These are phyloP conservation scores for Campylomormyrus numenius DNA, from an alignment of 2,113 vertebrate genomes.

Conservation along the genomic window DNA sequence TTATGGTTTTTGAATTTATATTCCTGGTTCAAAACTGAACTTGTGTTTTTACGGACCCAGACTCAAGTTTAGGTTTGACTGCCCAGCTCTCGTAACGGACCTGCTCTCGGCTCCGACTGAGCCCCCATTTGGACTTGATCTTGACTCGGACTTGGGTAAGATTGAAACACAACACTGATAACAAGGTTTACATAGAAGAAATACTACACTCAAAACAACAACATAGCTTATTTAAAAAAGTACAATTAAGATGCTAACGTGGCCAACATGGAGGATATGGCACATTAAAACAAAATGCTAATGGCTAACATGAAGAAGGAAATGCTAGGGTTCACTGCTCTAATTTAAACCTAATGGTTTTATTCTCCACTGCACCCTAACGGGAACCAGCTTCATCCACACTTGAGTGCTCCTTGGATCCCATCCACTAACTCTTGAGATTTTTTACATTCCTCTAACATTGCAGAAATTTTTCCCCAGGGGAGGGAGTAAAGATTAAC, in stretches of 20 bases:
- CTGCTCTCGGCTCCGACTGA: background rate
- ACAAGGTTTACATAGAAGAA: background rate
- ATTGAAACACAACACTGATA: background rate
- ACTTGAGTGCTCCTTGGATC: slow-evolving; percentile 13
- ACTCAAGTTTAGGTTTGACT: background rate
- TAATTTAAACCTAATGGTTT: background rate
- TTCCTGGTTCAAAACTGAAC: background rate
- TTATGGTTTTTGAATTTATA: background rate
- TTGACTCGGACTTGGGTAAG: background rate
- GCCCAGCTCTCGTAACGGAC: background rate
- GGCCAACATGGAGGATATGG: background rate
- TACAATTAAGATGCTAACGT: background rate
- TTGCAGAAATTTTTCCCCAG: background rate
- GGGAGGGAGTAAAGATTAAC: slow-evolving; percentile 4
- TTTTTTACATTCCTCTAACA: slow-evolving; percentile 25
- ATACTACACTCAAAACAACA: background rate
- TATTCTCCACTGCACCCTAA: background rate
- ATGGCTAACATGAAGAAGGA: background rate
- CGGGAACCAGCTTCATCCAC: slow-evolving; percentile 7
- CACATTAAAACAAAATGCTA: background rate
- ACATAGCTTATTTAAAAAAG: background rate
- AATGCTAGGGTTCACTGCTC: background rate
- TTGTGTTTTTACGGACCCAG: background rate
- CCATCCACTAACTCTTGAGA: slow-evolving; percentile 20
- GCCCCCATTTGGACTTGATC: background rate